Evolutionary conservation across 2,888 invertebrate genomes (phyloP), one percentile per base, ranked within the genome.

Genomic region (Caenorhabditis panamensis): DNA sequence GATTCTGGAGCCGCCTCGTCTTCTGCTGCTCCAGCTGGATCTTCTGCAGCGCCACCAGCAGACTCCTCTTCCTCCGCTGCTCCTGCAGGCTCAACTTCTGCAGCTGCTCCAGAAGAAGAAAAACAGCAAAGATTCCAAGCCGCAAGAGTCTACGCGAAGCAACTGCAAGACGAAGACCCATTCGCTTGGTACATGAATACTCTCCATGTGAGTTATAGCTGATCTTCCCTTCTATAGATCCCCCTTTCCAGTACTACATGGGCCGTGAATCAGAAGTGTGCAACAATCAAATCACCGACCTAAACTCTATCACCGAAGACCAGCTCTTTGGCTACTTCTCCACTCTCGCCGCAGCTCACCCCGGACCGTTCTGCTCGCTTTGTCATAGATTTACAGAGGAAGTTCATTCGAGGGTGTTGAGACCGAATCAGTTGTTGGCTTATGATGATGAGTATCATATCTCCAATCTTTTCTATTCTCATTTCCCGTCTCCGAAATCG

Each of bases 291-390:
- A 61, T 85, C 2, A 76, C 68, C 8, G 78, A 82, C 54, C 36
- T 85, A 26, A 83, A 85, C 37, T 77, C 77, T 16, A 62, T 85
- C 41, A 84, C 84, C 11, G 82, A 82, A 44, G 82, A 85, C 22
- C 85, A 85, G 58, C 62, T 85, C 1, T 85, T 76, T 62, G 85
- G 85, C 9, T 85, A 75, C 59, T 68, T 84, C 49, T 73, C 82
- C 8, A 80, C 82, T 0, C 61, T 85, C 11, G 85, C 84, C 1
- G 62, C 84, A 0, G 59, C 73, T 3, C 79, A 85, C 66, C 77
- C 80, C 20, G 85, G 85, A 16, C 85, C 85, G n/a, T 84, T 85
- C 67, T 85, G 85, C 49, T 77, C 79, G 8, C 47, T 85, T 5
- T 85, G 85, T 47, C 79, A 85, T 53, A 68, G 84, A 13, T 78